A percentile compares a stretch with the other conserved stretches of the same genome.
Conservation (phyloP, 2,888 invertebrate species). For the Dynastes grantii region DNA sequence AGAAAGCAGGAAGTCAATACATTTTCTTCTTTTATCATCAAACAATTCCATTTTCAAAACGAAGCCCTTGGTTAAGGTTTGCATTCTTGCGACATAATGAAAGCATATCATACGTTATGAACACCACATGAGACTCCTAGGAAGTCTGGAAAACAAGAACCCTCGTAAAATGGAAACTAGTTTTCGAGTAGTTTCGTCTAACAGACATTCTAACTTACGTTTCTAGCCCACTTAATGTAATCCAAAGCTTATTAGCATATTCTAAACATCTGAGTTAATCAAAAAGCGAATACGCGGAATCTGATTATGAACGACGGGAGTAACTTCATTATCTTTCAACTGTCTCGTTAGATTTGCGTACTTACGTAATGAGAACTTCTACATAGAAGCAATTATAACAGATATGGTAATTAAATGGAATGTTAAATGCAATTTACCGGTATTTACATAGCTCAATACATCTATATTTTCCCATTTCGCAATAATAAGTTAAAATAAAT, state of each 20-base stretch:
- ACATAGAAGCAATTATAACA: too few relatives aligned
- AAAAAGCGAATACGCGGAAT: not conserved
- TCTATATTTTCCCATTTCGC: too few relatives aligned
- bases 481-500: too few relatives aligned
- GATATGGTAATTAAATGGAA: too few relatives aligned
- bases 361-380: too few relatives aligned
- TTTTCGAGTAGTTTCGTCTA: not conserved
- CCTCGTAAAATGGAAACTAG: constrained; percentile 14
- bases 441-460: too few relatives aligned
- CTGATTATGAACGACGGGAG: not conserved
- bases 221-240: not conserved
- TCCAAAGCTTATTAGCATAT: constrained; percentile 17
- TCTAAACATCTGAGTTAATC: constrained; percentile 14
- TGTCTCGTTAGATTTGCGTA: constrained; percentile 4
- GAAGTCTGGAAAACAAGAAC: not conserved
- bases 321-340: constrained; percentile 10
- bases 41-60: not conserved
- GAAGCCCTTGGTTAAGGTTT: not conserved
- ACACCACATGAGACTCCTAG: not conserved
- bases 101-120: constrained; percentile 3
- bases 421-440: too few relatives aligned
- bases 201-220: constrained; percentile 12
- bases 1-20: too few relatives aligned
- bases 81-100: not conserved
- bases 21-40: not conserved